These are phyloP conservation scores for Lonchura striata DNA, from an alignment of 2,113 vertebrate genomes.

Conservation along the genomic window DNA sequence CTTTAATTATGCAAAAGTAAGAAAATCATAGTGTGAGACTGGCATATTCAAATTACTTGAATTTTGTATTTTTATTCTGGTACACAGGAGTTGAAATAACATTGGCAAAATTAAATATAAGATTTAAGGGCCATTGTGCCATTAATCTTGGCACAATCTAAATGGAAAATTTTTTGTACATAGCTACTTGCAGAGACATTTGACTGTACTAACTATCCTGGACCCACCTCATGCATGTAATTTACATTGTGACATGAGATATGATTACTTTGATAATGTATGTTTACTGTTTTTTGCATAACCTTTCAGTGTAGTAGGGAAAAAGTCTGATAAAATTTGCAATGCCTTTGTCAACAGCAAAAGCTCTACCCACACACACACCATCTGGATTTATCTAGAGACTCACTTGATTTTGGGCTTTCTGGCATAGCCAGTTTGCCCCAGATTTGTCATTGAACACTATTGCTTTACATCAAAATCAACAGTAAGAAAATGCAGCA, in stretches of 20 bases:
- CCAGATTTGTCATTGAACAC: not conserved
- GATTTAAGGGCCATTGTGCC: not conserved
- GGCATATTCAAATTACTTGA: not conserved
- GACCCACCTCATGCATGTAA: not conserved
- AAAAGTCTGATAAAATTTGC: slow-evolving; percentile 25
- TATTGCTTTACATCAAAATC: not conserved
- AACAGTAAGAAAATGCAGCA: not conserved
- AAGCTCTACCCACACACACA: not conserved
- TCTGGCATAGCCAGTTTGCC: not conserved
- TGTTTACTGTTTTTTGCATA: not conserved
- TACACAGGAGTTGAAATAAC: not conserved
- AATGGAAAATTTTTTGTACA: not conserved
- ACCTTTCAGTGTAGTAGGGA: not conserved
- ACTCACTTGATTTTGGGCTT: not conserved
- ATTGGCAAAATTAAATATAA: not conserved
- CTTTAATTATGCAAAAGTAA: slow-evolving; percentile 17
- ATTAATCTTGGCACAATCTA: not conserved
- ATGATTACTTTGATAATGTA: not conserved
- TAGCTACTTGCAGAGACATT: not conserved
- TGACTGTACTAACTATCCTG: not conserved
- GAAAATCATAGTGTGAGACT: not conserved
- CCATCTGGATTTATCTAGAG: not conserved
- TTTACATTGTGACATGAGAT: slow-evolving; percentile 30
- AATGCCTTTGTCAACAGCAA: not conserved
- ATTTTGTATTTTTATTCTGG: not conserved